These are phyloP conservation scores for Trileptium ribeirensis DNA, from an alignment of 2,888 invertebrate species.

Conservation along the genomic window DNA sequence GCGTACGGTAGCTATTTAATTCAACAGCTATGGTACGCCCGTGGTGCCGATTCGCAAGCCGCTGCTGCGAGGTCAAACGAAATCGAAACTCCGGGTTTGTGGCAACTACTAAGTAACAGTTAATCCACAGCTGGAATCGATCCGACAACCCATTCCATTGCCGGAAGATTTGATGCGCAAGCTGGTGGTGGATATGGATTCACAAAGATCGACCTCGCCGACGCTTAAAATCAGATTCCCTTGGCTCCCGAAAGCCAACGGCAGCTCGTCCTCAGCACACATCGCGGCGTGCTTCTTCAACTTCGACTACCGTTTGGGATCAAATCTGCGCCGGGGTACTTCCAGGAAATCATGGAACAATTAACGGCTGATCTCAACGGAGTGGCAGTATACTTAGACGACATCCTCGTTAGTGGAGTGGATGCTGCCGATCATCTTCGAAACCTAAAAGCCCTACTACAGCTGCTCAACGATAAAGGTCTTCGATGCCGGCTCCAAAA, in stretches of 20 bases:
- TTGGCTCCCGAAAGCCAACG: not conserved
- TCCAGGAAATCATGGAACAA: slow-evolving; percentile 38
- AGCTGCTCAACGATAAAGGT: slow-evolving; percentile 30
- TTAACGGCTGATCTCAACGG: slow-evolving; percentile 36
- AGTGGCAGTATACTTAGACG: slow-evolving; percentile 36
- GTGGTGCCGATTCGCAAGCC: not conserved
- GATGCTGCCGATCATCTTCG: slow-evolving; percentile 32
- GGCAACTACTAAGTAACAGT: slow-evolving; percentile 21
- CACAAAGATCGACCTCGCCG: not conserved
- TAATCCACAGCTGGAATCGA: slow-evolving; percentile 32
- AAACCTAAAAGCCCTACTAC: slow-evolving; percentile 31
- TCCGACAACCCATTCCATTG: slow-evolving; percentile 38
- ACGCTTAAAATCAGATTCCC: slow-evolving; percentile 6
- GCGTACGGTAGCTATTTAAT: not conserved
- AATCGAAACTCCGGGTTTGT: slow-evolving; percentile 16
- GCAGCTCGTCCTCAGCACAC: not conserved
- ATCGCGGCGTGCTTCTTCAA: not conserved
- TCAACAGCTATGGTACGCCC: not conserved
- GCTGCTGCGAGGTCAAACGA: not conserved
- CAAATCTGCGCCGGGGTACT: not conserved
- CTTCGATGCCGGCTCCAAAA: slow-evolving; percentile 37
- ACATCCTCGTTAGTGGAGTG: slow-evolving; percentile 32
- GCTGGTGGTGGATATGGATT: slow-evolving; percentile 31
- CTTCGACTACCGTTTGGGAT: slow-evolving; percentile 1
- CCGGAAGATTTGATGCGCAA: slow-evolving; percentile 34